Evolutionary conservation across 2,113 vertebrate species (phyloP), one percentile per base, ranked within the genome.

Genomic region (Semicossyphus pulcher): DNA sequence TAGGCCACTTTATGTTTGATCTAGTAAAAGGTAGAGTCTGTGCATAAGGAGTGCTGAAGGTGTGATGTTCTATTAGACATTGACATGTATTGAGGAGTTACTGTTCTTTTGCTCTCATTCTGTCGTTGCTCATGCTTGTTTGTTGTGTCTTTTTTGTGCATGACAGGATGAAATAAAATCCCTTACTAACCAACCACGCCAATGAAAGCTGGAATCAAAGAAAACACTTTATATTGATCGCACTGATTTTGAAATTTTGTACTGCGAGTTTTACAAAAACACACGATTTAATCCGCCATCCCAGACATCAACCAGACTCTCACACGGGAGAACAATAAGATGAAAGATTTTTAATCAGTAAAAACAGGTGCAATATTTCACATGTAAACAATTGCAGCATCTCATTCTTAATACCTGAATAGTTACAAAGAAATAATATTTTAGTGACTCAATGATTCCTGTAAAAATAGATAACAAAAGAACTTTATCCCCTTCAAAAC

Each of bases 351-450:
- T 89, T 89, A 89, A 84, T 92, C 79, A 81, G 80, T 88, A 90
- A 84, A 92, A 92, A 88, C 31, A 14, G 72, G 80, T 81, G 80
- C 79, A 90, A 82, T 69, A 88, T 84, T 78, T 90, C 65, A 89
- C 84, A 87, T 86, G 88, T 87, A 90, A 92, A 91, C 87, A 89
- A 68, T 56, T 88, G 86, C 90, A 91, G 85, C 86, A 86, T 83
- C 14, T 84, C 62, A 76, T 59, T 75, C 32, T 39, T 58, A 81
- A 81, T 83, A 90, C 87, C 88, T 91, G 90, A 90, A 92, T 79
- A 83, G 36, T 91, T 82, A 83, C 77, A 67, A 72, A 82, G 56
- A 89, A 89, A 89, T 61, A 3, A 54, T 52, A 73, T 78, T 83
- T 76, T 63, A 81, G 65, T 78, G 83, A 90, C 36, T 86, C 51